phyloP scores from a whole-genome alignment of 2,888 invertebrate genomes.

The Eretmocerus hayati region DNA sequence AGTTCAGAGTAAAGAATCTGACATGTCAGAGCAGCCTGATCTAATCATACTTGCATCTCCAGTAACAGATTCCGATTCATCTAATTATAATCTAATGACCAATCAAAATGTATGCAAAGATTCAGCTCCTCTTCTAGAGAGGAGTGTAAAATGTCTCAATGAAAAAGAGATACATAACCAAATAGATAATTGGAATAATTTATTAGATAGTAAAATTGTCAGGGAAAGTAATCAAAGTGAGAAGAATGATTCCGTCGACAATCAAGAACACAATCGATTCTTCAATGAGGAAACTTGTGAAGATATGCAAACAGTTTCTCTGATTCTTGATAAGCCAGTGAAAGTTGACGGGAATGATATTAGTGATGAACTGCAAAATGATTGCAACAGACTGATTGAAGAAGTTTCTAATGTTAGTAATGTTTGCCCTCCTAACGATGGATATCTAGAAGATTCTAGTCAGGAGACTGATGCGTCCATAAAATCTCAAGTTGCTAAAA shows the following conservation, averaged over 20 bases:
- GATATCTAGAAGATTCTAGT: neutral
- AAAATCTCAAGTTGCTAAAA: slow-evolving; percentile 25
- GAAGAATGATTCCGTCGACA: slow-evolving; percentile 2
- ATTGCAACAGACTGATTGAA: neutral
- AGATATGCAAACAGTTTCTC: slow-evolving; percentile 1
- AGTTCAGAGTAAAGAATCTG: neutral
- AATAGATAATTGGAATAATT: slow-evolving; percentile 10
- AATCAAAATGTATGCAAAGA: slow-evolving; percentile 2
- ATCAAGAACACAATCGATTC: slow-evolving; percentile 4
- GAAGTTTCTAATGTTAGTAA: slow-evolving; percentile 7
- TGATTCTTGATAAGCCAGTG: slow-evolving; percentile 3
- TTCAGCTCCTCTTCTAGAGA: neutral
- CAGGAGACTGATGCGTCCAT: slow-evolving; percentile 17
- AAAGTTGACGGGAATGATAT: neutral
- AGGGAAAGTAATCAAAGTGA: slow-evolving; percentile 12
- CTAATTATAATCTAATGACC: neutral
- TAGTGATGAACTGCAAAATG: slow-evolving; percentile 6
- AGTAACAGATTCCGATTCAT: neutral
- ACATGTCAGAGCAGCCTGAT: slow-evolving; percentile 2
- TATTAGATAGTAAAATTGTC: slow-evolving; percentile 4
- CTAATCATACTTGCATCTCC: no score
- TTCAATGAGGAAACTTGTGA: slow-evolving; percentile 2
- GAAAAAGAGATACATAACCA: slow-evolving; percentile 9
- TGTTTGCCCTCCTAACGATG: neutral
- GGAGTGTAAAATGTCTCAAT: slow-evolving; percentile 8